These are phyloP conservation scores for Lota lota DNA, from an alignment of 2,113 vertebrate species.

Conservation along the genomic window DNA sequence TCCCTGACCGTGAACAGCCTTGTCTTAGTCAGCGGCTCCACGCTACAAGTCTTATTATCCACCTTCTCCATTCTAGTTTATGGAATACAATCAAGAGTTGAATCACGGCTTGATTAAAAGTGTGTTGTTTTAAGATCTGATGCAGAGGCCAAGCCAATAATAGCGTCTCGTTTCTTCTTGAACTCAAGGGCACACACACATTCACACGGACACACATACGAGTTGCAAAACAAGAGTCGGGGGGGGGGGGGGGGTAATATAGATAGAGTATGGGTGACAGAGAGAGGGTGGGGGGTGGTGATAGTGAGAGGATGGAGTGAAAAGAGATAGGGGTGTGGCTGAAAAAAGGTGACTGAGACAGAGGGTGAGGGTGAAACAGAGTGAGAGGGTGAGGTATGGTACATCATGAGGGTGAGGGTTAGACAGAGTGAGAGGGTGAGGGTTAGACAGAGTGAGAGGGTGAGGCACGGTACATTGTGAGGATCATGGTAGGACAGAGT, in stretches of 20 bases:
- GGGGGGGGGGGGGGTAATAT: neutral
- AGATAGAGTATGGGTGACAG: neutral
- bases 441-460: too few relatives aligned
- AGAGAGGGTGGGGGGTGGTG: neutral
- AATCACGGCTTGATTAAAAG: conserved; percentile 11
- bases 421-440: too few relatives aligned
- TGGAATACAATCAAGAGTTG: neutral
- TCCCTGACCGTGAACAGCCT: too few relatives aligned
- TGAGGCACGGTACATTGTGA: too few relatives aligned
- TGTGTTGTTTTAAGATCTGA: conserved; percentile 19
- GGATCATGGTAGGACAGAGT: too few relatives aligned
- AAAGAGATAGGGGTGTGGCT: too few relatives aligned
- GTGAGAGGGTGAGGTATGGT: too few relatives aligned
- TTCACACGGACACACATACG: neutral
- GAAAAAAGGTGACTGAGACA: neutral
- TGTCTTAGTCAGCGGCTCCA: too few relatives aligned
- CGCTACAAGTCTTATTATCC: too few relatives aligned
- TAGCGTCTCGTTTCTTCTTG: neutral
- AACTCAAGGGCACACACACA: neutral
- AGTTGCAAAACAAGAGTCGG: neutral
- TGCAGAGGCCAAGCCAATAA: neutral
- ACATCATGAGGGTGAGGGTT: too few relatives aligned
- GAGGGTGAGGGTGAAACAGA: neutral
- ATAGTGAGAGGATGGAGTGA: too few relatives aligned
- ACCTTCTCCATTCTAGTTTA: neutral